These are phyloP conservation scores for Tetragonisca angustula DNA, from an alignment of 2,888 invertebrate genomes.

Conservation along the genomic window DNA sequence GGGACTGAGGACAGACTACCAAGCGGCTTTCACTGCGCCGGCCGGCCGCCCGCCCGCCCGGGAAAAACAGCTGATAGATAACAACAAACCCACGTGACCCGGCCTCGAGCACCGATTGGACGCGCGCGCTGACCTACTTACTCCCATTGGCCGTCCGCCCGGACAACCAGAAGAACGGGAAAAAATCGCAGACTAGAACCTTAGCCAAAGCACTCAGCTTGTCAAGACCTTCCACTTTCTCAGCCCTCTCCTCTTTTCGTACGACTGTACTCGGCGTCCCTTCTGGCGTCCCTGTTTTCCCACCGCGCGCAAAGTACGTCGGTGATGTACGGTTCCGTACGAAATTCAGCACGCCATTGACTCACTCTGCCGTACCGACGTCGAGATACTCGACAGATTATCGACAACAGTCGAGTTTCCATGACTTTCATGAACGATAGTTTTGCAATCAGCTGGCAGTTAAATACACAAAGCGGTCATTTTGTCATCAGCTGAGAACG, in stretches of 20 bases:
- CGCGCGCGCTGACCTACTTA: conserved; percentile 86
- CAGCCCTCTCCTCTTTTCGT: conserved; percentile 49
- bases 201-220: conserved; percentile 68
- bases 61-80: conserved; percentile 88
- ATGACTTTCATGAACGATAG: neutral
- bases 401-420: no score
- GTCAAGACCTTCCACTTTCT: conserved; percentile 68
- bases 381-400: neutral
- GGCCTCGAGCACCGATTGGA: conserved; percentile 84
- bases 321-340: neutral
- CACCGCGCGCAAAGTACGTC: conserved; percentile 30
- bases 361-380: neutral
- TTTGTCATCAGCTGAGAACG: conserved; percentile 69
- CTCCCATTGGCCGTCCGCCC: conserved; percentile 83
- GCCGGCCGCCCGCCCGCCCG: conserved; percentile 81
- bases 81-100: conserved; percentile 89
- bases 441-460: conserved; percentile 66
- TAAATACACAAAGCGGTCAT: conserved; percentile 51
- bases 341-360: neutral
- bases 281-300: conserved; percentile 52
- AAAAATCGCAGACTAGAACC: conserved; percentile 70
- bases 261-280: conserved; percentile 60
- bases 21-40: conserved; percentile 82
- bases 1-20: conserved; percentile 76
- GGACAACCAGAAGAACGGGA: conserved; percentile 74